Conservation (phyloP, 2,113 vertebrate species). For the Scartelaos histophorus region DNA sequence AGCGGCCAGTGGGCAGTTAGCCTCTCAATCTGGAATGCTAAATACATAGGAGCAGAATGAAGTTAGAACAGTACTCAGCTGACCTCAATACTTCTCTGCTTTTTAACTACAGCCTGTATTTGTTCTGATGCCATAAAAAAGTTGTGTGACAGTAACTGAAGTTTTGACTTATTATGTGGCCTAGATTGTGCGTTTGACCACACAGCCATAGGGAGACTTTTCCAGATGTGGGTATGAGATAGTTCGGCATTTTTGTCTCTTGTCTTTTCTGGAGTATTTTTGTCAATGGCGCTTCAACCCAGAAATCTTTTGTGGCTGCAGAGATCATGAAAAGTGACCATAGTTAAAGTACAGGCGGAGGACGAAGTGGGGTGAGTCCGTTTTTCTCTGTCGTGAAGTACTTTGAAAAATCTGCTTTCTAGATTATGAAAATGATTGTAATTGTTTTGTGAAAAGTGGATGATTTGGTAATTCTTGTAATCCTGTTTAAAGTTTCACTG, state of each 20-base stretch:
- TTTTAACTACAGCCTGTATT: slow-evolving; percentile 39
- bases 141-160: slow-evolving; percentile 18
- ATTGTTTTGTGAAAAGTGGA: neutral
- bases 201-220: neutral
- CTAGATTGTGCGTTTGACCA: neutral
- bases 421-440: neutral
- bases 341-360: too few relatives aligned
- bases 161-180: neutral
- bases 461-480: neutral
- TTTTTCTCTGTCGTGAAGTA: neutral
- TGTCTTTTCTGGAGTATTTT: neutral
- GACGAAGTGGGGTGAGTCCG: too few relatives aligned
- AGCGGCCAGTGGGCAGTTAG: slow-evolving; percentile 41
- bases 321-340: neutral
- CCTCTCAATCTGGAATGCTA: slow-evolving; percentile 68
- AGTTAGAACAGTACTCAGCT: slow-evolving; percentile 54
- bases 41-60: slow-evolving; percentile 64
- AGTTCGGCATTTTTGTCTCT: neutral
- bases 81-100: slow-evolving; percentile 59
- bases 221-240: neutral
- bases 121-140: slow-evolving; percentile 18
- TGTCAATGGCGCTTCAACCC: neutral
- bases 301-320: neutral
- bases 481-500: too few relatives aligned
- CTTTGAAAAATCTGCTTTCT: neutral